Conservation (phyloP, 2,888 invertebrate genomes). For the Mimas tiliae region DNA sequence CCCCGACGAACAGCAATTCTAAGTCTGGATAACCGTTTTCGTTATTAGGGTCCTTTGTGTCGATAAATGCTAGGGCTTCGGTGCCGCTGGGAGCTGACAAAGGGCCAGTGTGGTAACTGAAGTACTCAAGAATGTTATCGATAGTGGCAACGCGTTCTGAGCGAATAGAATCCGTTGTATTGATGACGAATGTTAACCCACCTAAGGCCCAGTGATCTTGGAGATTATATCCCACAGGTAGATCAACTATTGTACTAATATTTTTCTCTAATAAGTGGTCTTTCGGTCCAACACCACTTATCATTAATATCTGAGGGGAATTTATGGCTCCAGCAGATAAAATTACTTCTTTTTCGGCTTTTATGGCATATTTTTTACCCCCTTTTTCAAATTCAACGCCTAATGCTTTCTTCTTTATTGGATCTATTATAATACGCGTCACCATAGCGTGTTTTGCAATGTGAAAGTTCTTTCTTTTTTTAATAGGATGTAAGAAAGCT, state of each 20-base stretch:
- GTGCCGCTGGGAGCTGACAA: conserved; percentile 67
- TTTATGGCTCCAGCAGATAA: conserved; percentile 91
- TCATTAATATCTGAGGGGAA: conserved; percentile 92
- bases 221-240: conserved; percentile 90
- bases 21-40: conserved; percentile 84
- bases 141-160: conserved; percentile 74
- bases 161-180: conserved; percentile 87
- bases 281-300: conserved; percentile 90
- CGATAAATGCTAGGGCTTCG: conserved; percentile 83
- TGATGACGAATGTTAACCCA: conserved; percentile 88
- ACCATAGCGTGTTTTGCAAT: conserved; percentile 85
- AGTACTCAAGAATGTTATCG: conserved; percentile 81
- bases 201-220: conserved; percentile 92
- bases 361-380: conserved; percentile 66
- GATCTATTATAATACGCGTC: conserved; percentile 84
- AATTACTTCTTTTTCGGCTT: conserved; percentile 88
- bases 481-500: conserved; percentile 87
- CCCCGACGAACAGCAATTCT: conserved; percentile 83
- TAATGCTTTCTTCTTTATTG: conserved; percentile 78
- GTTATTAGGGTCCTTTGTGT: conserved; percentile 71
- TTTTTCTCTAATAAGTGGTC: conserved; percentile 84
- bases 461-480: conserved; percentile 86
- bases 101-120: conserved; percentile 70
- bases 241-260: conserved; percentile 84
- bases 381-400: conserved; percentile 85